Evolutionary conservation across 2,113 vertebrate species (phyloP), one percentile per base, ranked within the genome.

Genomic region (Rhinogobius similis): DNA sequence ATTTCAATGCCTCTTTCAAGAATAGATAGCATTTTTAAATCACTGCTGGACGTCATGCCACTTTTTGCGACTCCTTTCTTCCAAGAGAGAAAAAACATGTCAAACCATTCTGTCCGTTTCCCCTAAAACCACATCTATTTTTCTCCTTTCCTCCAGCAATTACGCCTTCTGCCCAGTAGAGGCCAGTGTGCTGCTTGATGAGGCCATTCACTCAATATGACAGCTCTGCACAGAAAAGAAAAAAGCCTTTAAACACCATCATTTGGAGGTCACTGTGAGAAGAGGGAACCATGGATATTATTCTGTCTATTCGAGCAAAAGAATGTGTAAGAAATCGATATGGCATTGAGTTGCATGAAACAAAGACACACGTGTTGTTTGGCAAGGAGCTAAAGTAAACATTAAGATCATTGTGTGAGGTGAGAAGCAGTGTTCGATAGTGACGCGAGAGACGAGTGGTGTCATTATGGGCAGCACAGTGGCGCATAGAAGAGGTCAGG

Each of bases 171-270:
- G 48, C 65, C 83, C 90, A 86, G 83, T 55, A 86, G 87, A 90
- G 89, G 91, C 81, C 87, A 87, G 75, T 82, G 76, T 86, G 73
- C 14, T 79, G 75, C 79, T 32, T 76, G 77, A 84, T 72, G 79
- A 85, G 81, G 67, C 83, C 78, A 83, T 73, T 26, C 58, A 48
- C 56, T 65, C 59, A 14, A 44, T 32, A 61, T 72, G 71, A 81
- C 76, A 75, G 56, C 65, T 23, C 55, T 36, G 50, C 18, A 14
- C 26, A 41, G 38, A 46, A 43, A 78, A 61, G 12, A 78, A 46
- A 65, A 58, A 2, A n/a, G 5, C 4, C 62, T 78, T 79, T 62
- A 26, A 80, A 67, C 64, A 43, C 64, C 55, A 71, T 65, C 39
- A 68, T 44, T 24, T 53, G 23, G 56, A 81, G 80, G 73, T 79